A percentile compares a stretch with the other conserved stretches of the same genome.
These are phyloP conservation scores for Noctua janthe DNA, from an alignment of 2,888 invertebrate genomes.

Conservation along the genomic window DNA sequence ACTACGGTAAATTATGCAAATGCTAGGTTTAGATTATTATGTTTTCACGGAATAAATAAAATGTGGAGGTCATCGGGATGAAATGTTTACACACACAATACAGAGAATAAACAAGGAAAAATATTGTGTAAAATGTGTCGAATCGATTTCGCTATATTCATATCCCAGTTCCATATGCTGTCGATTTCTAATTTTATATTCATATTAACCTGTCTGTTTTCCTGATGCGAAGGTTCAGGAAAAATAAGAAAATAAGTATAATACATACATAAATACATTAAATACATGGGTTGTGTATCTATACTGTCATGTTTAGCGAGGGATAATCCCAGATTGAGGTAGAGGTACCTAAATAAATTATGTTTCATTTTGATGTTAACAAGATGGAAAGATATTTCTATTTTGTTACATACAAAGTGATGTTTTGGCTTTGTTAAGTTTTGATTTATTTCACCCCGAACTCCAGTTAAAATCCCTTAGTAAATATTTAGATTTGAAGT, in stretches of 20 bases:
- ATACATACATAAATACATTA: conserved; percentile 4
- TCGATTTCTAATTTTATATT: conserved; percentile 24
- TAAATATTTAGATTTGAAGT: not conserved
- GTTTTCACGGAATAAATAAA: not conserved
- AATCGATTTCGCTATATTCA: conserved; percentile 15
- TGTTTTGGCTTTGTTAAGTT: not conserved
- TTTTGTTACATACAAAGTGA: too few relatives aligned
- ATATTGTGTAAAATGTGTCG: not conserved
- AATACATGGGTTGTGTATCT: conserved; percentile 6
- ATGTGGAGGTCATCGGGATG: not conserved
- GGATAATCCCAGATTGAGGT: not conserved
- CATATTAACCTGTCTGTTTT: conserved; percentile 32
- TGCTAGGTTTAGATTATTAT: not conserved
- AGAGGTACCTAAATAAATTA: not conserved
- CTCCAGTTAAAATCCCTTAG: not conserved
- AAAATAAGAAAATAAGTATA: conserved; percentile 14
- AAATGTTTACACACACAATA: not conserved
- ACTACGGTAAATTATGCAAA: not conserved
- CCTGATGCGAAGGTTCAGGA: conserved; percentile 8
- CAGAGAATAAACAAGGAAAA: not conserved
- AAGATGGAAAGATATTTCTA: not conserved
- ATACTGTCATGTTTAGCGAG: not conserved
- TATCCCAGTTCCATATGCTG: not conserved
- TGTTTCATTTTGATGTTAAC: not conserved
- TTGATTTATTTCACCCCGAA: not conserved